Evolutionary conservation across 2,113 vertebrate genomes (phyloP).

Genomic region (Octodon degus): DNA sequence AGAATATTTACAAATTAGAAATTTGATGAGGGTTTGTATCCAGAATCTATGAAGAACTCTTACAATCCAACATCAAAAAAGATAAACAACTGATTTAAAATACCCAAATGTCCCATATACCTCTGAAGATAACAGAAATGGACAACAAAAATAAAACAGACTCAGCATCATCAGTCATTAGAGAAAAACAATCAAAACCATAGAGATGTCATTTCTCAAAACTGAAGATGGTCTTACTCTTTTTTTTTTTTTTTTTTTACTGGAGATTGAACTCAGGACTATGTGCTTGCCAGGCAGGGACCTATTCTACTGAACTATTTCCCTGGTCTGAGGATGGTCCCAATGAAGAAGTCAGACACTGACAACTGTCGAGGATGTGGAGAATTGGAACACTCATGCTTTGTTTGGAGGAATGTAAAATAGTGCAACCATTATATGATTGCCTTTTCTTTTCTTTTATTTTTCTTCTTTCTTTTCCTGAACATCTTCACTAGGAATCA

Average conservation of each 20-base stretch:
- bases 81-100: slow-evolving; percentile 11
- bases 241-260: too few relatives aligned
- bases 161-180: slow-evolving; percentile 21
- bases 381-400: neutral
- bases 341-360: neutral
- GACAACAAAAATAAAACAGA: slow-evolving; percentile 20
- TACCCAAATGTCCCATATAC: neutral
- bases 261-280: too few relatives aligned
- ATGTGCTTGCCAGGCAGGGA: too few relatives aligned
- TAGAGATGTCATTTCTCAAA: neutral
- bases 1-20: slow-evolving; percentile 6
- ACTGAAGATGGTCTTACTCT: neutral
- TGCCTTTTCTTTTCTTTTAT: neutral
- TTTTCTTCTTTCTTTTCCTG: too few relatives aligned
- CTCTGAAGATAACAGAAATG: neutral
- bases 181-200: slow-evolving; percentile 4
- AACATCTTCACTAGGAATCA: too few relatives aligned
- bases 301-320: too few relatives aligned
- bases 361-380: neutral
- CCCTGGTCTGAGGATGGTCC: neutral
- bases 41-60: neutral
- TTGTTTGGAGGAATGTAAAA: neutral
- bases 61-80: neutral
- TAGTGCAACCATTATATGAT: neutral
- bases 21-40: neutral